phyloP scores from a whole-genome alignment of 2,113 vertebrate species.

The Xiphorhynchus elegans region DNA sequence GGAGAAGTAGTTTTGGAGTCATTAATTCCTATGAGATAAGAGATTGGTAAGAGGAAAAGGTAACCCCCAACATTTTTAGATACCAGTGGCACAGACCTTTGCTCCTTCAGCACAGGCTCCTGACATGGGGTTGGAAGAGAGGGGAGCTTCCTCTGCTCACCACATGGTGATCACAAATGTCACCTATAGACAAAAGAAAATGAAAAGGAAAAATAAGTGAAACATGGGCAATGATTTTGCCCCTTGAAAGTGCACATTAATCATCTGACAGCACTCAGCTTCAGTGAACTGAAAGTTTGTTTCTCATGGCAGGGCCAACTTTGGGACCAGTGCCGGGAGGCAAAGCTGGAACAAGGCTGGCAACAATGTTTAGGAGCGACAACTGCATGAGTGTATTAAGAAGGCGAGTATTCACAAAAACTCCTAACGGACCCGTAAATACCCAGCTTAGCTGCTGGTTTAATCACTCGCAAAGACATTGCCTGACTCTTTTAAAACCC shows the following conservation, averaged over 20 bases:
- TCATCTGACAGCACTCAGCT: neutral
- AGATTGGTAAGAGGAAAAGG: neutral
- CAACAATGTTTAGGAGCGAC: neutral
- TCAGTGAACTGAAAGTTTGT: neutral
- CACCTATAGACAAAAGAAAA: conserved; percentile 63
- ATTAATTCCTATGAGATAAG: neutral
- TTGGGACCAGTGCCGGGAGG: neutral
- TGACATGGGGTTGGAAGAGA: neutral
- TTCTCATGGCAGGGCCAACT: neutral
- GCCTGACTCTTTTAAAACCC: neutral
- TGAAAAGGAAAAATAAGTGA: conserved; percentile 8
- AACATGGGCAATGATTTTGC: neutral
- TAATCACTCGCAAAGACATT: neutral
- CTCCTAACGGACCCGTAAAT: neutral
- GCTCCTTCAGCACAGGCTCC: neutral
- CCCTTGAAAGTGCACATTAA: conserved; percentile 20
- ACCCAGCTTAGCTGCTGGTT: neutral
- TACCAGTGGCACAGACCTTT: neutral
- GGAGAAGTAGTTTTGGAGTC: neutral
- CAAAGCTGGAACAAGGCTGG: neutral
- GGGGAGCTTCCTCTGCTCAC: conserved; percentile 38
- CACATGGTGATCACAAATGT: conserved; percentile 40
- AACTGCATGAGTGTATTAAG: neutral
- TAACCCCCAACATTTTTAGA: neutral
- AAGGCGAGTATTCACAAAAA: neutral